These are phyloP conservation scores for Apodemia mormo DNA, from an alignment of 2,888 invertebrate species.

Conservation along the genomic window DNA sequence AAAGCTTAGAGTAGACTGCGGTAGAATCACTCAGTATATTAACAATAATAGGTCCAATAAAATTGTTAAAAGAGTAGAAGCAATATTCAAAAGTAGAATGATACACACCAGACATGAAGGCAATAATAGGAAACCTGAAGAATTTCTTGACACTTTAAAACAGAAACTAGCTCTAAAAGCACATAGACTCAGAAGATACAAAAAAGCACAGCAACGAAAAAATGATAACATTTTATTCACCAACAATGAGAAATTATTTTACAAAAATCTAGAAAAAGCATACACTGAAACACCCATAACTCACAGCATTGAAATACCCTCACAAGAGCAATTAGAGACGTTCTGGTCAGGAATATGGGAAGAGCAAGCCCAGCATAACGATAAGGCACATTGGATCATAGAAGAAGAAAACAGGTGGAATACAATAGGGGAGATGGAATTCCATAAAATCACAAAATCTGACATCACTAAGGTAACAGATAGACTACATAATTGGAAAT, in stretches of 20 bases:
- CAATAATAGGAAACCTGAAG: slow-evolving; percentile 31
- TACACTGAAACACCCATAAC: neutral
- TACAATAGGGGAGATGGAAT: slow-evolving; percentile 30
- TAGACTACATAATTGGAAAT: slow-evolving; percentile 25
- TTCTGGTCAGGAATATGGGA: slow-evolving; percentile 35
- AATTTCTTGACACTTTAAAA: slow-evolving; percentile 37
- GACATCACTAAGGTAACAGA: too few species aligned
- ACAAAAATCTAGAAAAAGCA: slow-evolving; percentile 24
- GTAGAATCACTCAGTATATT: slow-evolving; percentile 34
- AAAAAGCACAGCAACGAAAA: slow-evolving; percentile 32
- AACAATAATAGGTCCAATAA: slow-evolving; percentile 32
- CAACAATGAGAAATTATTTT: slow-evolving; percentile 33
- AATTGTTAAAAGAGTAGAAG: slow-evolving; percentile 28
- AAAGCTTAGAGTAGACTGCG: slow-evolving; percentile 33
- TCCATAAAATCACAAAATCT: slow-evolving; percentile 24
- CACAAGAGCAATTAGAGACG: slow-evolving; percentile 19
- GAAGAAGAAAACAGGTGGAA: slow-evolving; percentile 29
- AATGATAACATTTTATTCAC: slow-evolving; percentile 32
- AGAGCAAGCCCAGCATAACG: slow-evolving; percentile 23
- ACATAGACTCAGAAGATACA: slow-evolving; percentile 33
- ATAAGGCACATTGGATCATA: slow-evolving; percentile 31
- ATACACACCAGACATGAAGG: slow-evolving; percentile 31
- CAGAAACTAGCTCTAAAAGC: slow-evolving; percentile 33
- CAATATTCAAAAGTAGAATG: slow-evolving; percentile 25
- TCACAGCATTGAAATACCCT: slow-evolving; percentile 19